Percentiles rank a stretch among this genome's conserved stretches.
phyloP scores from a whole-genome alignment of 2,113 vertebrate species.

The Aptenodytes forsteri region DNA sequence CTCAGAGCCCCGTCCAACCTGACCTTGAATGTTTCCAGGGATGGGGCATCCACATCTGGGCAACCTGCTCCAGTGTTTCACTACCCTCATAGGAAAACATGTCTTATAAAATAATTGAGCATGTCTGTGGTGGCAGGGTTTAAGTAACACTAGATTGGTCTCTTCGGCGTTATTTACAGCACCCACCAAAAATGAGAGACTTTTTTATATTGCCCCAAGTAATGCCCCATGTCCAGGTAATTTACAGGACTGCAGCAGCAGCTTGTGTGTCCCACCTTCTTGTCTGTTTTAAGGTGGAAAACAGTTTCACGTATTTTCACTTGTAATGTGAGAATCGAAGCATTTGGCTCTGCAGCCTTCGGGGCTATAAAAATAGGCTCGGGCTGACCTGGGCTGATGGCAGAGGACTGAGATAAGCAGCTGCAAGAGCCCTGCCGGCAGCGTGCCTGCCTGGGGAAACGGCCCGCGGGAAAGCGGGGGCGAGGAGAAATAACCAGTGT shows the following conservation, averaged over 20 bases:
- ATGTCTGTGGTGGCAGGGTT: not conserved
- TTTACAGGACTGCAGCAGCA: not conserved
- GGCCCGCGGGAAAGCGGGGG: accelerated
- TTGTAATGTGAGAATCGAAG: not conserved
- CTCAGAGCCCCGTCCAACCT: accelerated
- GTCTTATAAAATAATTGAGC: not conserved
- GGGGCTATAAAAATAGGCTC: constrained; percentile 11
- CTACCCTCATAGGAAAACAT: not conserved
- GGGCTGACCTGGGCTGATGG: not conserved
- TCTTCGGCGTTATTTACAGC: not conserved
- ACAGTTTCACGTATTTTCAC: not conserved
- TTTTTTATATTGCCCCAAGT: not conserved
- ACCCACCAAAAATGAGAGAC: not conserved
- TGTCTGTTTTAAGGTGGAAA: not conserved
- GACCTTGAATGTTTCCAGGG: not conserved
- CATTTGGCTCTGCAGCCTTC: not conserved
- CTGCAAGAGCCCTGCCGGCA: not conserved
- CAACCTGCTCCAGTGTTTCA: not conserved
- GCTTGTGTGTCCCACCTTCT: not conserved
- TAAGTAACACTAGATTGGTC: accelerated
- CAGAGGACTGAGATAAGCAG: constrained; percentile 23
- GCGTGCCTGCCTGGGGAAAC: not conserved
- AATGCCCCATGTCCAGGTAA: not conserved
- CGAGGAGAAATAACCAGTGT: not conserved
- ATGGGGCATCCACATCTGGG: accelerated